Conservation (phyloP, 2,113 vertebrate genomes). For the Deroptyus accipitrinus region DNA sequence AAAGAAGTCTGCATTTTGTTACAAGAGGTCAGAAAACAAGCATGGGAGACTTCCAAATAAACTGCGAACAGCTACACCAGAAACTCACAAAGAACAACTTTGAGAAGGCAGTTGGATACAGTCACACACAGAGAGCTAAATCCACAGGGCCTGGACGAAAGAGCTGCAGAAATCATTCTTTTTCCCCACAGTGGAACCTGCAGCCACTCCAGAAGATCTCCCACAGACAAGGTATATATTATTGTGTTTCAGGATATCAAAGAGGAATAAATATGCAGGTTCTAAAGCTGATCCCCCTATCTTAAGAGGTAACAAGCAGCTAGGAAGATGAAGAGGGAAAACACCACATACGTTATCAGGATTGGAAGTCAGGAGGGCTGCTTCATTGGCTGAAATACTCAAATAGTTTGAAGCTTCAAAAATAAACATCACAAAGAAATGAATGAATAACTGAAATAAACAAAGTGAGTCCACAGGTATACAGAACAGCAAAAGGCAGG, state of each 20-base stretch:
- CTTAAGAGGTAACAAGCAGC: conserved; percentile 17
- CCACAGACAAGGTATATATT: background rate
- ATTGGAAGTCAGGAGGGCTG: background rate
- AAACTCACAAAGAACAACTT: background rate
- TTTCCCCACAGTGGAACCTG: background rate
- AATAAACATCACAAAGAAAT: background rate
- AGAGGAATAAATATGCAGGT: background rate
- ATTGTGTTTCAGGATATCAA: background rate
- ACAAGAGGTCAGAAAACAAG: background rate
- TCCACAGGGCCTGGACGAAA: background rate
- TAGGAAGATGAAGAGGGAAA: background rate
- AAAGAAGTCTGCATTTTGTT: background rate
- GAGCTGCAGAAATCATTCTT: background rate
- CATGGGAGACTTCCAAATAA: background rate
- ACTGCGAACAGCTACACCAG: background rate
- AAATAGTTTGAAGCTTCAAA: background rate
- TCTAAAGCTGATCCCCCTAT: conserved; percentile 4
- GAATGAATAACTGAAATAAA: conserved; percentile 14
- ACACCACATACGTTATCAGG: background rate
- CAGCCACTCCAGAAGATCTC: background rate
- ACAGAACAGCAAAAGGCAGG: background rate
- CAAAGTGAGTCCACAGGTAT: background rate
- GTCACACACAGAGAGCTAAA: background rate
- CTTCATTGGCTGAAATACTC: background rate
- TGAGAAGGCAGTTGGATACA: background rate